phyloP scores from a whole-genome alignment of 2,113 vertebrate genomes.

The Caranx melampygus region DNA sequence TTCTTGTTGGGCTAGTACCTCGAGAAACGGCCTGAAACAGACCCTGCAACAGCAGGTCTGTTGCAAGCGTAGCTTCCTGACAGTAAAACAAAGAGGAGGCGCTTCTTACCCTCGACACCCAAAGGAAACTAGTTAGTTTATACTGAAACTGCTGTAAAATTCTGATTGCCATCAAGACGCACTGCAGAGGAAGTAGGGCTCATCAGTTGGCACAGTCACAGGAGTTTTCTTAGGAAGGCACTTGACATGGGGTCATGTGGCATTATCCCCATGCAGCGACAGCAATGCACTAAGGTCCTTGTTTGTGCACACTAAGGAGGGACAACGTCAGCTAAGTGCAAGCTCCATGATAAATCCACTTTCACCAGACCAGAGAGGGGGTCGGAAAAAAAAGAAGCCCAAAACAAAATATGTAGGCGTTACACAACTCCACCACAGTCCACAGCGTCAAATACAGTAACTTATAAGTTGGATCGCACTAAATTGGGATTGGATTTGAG shows the following conservation, averaged over 20 bases:
- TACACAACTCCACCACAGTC: conserved; percentile 54
- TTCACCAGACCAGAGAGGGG: conserved; percentile 36
- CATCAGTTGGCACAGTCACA: conserved; percentile 82
- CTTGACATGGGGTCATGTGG: conserved; percentile 73
- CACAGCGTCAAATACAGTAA: conserved; percentile 56
- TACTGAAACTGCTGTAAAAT: conserved; percentile 54
- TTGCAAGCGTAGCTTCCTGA: conserved; percentile 47
- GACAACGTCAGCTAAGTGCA: conserved; percentile 71
- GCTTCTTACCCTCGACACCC: conserved; percentile 36
- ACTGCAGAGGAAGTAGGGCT: conserved; percentile 78
- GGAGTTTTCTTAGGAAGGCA: conserved; percentile 79
- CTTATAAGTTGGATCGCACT: conserved; percentile 24
- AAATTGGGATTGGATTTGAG: conserved; percentile 21
- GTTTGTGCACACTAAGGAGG: conserved; percentile 73
- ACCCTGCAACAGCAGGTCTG: conserved; percentile 59
- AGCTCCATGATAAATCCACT: conserved; percentile 66
- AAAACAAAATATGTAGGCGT: conserved; percentile 4
- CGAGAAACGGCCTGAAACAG: conserved; percentile 52
- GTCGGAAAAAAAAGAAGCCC: background rate
- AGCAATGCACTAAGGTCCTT: conserved; percentile 72
- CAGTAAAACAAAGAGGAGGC: conserved; percentile 45
- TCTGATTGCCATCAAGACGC: conserved; percentile 82
- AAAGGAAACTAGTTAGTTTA: conserved; percentile 43
- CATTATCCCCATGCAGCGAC: conserved; percentile 72
- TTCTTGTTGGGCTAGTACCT: conserved; percentile 73